Conservation (phyloP, 2,113 vertebrate genomes). For the Sorex araneus region DNA sequence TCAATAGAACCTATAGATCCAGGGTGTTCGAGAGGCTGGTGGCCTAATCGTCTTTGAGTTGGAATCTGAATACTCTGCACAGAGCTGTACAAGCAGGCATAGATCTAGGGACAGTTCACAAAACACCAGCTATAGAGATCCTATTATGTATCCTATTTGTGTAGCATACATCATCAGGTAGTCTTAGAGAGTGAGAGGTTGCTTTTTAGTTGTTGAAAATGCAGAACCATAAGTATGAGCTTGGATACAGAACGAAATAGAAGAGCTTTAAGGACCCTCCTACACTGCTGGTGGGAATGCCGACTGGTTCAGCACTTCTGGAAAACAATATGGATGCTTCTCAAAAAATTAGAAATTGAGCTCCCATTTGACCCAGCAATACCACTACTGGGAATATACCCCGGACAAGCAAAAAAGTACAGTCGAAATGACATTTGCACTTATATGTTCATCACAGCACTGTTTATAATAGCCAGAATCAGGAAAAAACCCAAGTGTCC, state of each 20-base stretch:
- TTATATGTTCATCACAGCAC: too few relatives aligned
- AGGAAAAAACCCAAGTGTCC: too few relatives aligned
- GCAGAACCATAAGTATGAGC: not conserved
- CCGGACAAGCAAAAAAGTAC: too few relatives aligned
- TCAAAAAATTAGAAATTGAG: too few relatives aligned
- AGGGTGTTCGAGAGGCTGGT: not conserved
- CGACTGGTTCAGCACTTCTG: too few relatives aligned
- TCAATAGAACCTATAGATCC: not conserved
- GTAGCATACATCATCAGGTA: not conserved
- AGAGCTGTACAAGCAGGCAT: not conserved
- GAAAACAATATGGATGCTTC: too few relatives aligned
- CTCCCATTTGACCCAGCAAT: too few relatives aligned
- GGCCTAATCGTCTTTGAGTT: not conserved
- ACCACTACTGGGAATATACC: too few relatives aligned
- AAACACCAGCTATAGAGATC: not conserved
- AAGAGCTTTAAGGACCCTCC: slow-evolving; percentile 11
- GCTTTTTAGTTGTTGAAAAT: slow-evolving; percentile 46
- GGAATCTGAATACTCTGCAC: not conserved
- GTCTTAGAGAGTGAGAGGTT: not conserved
- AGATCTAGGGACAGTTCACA: not conserved
- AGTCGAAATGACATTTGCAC: too few relatives aligned
- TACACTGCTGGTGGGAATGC: too few relatives aligned
- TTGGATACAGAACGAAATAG: not conserved
- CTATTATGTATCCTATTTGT: too few relatives aligned
- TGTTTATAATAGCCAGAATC: too few relatives aligned